Percentiles rank a stretch among this genome's conserved stretches.
These are phyloP conservation scores for Steromphala cineraria DNA, from an alignment of 2,888 invertebrate genomes.

Conservation along the genomic window DNA sequence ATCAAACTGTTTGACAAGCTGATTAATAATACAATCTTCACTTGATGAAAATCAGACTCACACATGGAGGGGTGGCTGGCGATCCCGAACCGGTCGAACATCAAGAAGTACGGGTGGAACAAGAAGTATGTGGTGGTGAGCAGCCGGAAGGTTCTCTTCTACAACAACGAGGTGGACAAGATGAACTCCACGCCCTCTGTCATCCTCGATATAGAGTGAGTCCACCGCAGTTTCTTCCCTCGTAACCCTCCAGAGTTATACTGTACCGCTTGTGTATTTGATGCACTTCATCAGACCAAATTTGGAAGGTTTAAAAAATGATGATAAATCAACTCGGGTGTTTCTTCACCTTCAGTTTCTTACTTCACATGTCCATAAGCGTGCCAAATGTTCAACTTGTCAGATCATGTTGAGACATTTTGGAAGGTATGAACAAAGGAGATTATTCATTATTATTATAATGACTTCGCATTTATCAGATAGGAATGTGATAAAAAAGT, in stretches of 20 bases:
- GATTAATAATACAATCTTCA: too few relatives aligned
- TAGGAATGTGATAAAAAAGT: too few relatives aligned
- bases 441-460: too few relatives aligned
- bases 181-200: constrained; percentile 95
- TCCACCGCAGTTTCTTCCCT: too few relatives aligned
- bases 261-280: too few relatives aligned
- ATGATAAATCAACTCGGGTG: too few relatives aligned
- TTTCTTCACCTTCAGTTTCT: not conserved
- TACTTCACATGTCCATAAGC: not conserved
- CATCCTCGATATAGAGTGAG: constrained; percentile 94
- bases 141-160: constrained; percentile 97
- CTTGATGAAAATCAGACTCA: constrained; percentile 45
- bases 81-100: constrained; percentile 95
- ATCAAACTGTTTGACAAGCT: too few relatives aligned
- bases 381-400: not conserved
- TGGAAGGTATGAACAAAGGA: not conserved
- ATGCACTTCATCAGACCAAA: too few relatives aligned
- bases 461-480: too few relatives aligned
- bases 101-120: constrained; percentile 96
- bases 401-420: not conserved
- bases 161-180: constrained; percentile 92
- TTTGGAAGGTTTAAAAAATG: too few relatives aligned
- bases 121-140: constrained; percentile 98
- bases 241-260: too few relatives aligned
- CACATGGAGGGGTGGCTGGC: constrained; percentile 96